Percentiles rank a stretch among this genome's conserved stretches.
Evolutionary conservation across 2,113 vertebrate species (phyloP).

Genomic region (Cyanoliseus patagonus): DNA sequence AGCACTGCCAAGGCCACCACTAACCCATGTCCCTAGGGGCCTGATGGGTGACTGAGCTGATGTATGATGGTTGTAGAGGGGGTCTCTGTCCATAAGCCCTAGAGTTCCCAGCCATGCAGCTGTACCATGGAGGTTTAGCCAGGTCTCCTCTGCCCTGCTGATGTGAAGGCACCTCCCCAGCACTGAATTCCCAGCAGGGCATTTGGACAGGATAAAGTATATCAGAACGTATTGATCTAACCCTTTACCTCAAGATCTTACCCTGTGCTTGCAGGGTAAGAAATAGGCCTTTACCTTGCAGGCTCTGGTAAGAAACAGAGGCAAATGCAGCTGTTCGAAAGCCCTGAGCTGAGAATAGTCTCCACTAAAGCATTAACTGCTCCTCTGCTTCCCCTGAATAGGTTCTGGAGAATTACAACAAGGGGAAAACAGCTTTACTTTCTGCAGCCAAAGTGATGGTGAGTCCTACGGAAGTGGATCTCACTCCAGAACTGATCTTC

Average conservation of each 20-base stretch:
- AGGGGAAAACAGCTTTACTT: slow-evolving; percentile 95
- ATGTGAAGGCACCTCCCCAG: not conserved
- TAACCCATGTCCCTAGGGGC: not conserved
- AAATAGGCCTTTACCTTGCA: too few species aligned
- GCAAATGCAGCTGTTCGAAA: not conserved
- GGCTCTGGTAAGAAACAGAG: not conserved
- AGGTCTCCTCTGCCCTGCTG: not conserved
- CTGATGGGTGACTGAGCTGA: not conserved
- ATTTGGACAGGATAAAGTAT: not conserved
- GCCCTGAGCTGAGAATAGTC: not conserved
- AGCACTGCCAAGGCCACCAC: not conserved
- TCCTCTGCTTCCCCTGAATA: slow-evolving; percentile 56
- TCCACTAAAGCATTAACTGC: not conserved
- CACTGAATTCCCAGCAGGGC: not conserved
- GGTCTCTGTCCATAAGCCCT: not conserved
- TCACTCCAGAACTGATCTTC: slow-evolving; percentile 91
- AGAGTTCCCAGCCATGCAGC: not conserved
- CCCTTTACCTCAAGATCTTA: not conserved
- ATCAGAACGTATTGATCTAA: not conserved
- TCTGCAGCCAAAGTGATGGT: slow-evolving; percentile 99
- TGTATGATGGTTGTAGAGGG: too few species aligned
- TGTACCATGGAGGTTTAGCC: not conserved
- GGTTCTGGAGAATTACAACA: slow-evolving; percentile 99
- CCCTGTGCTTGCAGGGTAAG: not conserved
- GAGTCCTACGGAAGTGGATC: slow-evolving; percentile 97